Evolutionary conservation across 2,888 invertebrate species (phyloP), one percentile per base, ranked within the genome.

Genomic region (Agriotes lineatus): DNA sequence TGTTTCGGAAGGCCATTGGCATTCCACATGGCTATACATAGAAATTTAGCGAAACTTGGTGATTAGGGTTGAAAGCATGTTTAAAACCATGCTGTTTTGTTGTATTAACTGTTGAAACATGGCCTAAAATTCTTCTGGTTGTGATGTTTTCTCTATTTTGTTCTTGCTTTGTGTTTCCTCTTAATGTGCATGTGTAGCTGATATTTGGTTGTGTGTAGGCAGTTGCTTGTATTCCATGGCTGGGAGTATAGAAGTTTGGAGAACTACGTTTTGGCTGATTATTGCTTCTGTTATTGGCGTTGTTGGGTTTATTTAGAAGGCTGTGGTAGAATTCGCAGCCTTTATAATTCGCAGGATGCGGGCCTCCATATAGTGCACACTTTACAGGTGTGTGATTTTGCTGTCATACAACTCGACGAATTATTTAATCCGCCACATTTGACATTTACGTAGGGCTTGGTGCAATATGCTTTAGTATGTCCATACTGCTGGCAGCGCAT

Each of bases 141-240:
- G 39, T 39, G 14, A 39, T 44, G 44, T 44, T 12, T 37, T 37
- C 37, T 12, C 37, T 37, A 37, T 37, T 37, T 37, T 37, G n/a
- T 30, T 30, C 39, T 44, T 44, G 44, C 19, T 44, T 44, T 14
- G 4, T 44, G 44, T 44, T 44, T 44, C 5, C 14, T 44, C 44
- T 19, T 44, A 44, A 19, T n/a, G n/a, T n/a, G n/a, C n/a, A n/a
- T n/a, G n/a, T n/a, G n/a, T n/a, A n/a, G n/a, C n/a, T n/a, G n/a
- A 44, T 44, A 44, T 44, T 44, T 44, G n/a, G n/a, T 44, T 44
- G 19, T 44, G 44, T 16, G 44, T 44, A 44, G 18, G 16, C 44
- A 44, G 19, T 44, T 44, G 44, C 44, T 44, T 44, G 44, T 44
- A 44, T 44, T 44, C 44, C 44, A 44, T 44, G 5, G 37, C 37